Evolutionary conservation across 2,797 vertebrate species (phyloP), one percentile per base, ranked within the genome.

Genomic region (Paramormyrops hopkinsi): DNA sequence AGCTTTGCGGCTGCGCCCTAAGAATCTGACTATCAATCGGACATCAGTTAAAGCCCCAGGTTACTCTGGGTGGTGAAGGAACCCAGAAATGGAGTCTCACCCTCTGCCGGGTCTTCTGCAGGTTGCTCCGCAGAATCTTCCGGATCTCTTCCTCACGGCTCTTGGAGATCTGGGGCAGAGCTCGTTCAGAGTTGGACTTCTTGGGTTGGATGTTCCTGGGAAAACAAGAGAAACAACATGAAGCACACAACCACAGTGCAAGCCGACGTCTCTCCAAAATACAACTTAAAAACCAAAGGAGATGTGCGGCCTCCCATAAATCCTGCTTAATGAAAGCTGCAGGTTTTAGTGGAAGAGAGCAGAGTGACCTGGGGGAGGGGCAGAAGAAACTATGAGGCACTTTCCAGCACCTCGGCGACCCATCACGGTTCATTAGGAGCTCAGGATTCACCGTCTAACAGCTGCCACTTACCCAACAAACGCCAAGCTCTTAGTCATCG

Each of bases 101-200:
- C 97, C 98, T 97, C 94, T 97, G 97, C 29, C 98, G 96, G 62
- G 98, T 99, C 93, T 94, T 98, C 95, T 99, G 98, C 59, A 99
- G 96, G 94, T 99, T 99, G 69, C 91, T 97, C 89, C 98, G 96
- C 37, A 99, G 96, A 92, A 99, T 99, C 88, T 98, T 98, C 65
- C 98, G 95, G 93, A 99, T 99, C 95, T 99, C 98, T 90, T 99
- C 97, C 94, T 99, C 98, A 88, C 98, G 95, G 91, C 96, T 95
- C 93, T 97, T 98, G 25, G 97, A 95, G 88, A 99, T 94, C 86
- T 98, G 96, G 0, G 98, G 97, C 82, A 98, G 92, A 54, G 94
- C 95, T 4, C 97, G 95, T 0, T 97, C 97, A 0, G 2, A 19
- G 88, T 93, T 4, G 0, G 94, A 93, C 91, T 97, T 95, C 89